Evolutionary conservation across 2,888 invertebrate species (phyloP).

Genomic region (Syritta pipiens): DNA sequence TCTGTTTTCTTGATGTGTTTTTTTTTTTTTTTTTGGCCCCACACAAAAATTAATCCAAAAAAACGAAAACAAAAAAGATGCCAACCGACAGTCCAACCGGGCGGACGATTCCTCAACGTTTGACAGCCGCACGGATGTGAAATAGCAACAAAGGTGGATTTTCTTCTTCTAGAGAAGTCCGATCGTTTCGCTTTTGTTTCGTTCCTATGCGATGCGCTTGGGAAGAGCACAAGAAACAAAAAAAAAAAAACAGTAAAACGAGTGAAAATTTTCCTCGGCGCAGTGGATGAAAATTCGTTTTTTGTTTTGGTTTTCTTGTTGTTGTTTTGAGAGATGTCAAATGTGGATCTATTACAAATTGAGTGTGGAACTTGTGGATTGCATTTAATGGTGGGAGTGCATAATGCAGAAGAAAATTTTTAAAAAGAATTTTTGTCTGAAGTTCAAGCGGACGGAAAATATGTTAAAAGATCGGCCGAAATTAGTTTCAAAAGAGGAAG

Average conservation of each 20-base stretch:
- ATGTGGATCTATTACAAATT: slow-evolving; percentile 21
- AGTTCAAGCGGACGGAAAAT: no score
- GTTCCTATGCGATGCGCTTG: slow-evolving; percentile 15
- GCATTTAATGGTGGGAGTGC: neutral
- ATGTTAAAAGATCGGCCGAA: no score
- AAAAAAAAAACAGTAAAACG: slow-evolving; percentile 1
- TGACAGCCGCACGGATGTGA: slow-evolving; percentile 36
- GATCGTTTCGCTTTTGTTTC: slow-evolving; percentile 34
- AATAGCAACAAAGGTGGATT: slow-evolving; percentile 31
- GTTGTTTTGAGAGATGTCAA: slow-evolving; percentile 39
- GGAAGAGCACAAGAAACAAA: no score
- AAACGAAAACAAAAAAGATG: slow-evolving; percentile 31
- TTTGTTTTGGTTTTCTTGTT: slow-evolving; percentile 32
- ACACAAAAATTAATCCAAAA: slow-evolving; percentile 25
- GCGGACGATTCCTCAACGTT: slow-evolving; percentile 59
- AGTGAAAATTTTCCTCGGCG: slow-evolving; percentile 26
- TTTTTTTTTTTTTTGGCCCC: neutral
- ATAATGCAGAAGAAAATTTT: neutral
- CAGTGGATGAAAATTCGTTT: slow-evolving; percentile 4
- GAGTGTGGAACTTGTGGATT: neutral
- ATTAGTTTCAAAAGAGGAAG: no score
- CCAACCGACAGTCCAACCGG: slow-evolving; percentile 42
- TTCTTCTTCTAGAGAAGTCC: slow-evolving; percentile 38
- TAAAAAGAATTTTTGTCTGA: no score
- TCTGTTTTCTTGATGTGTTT: neutral